These are phyloP conservation scores for Indicator maculatus DNA, from an alignment of 2,113 vertebrate genomes.

Conservation along the genomic window DNA sequence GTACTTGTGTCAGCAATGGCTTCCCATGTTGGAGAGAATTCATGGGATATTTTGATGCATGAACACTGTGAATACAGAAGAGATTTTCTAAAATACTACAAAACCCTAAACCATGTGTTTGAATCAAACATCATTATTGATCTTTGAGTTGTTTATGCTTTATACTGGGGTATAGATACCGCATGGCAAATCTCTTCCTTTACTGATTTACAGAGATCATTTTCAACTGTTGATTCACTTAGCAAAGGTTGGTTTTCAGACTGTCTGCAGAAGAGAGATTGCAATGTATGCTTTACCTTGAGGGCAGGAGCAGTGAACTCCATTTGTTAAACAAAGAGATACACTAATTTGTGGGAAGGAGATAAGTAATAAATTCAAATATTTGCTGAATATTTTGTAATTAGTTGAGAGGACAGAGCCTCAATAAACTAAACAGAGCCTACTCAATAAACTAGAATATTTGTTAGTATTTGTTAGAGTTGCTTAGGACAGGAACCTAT, in stretches of 20 bases:
- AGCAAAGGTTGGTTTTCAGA: neutral
- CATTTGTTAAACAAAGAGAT: slow-evolving; percentile 68
- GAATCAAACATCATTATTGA: neutral
- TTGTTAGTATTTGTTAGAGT: neutral
- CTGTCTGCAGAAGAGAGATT: slow-evolving; percentile 47
- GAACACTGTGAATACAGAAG: neutral
- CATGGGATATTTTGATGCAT: neutral
- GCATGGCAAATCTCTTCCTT: neutral
- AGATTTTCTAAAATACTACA: neutral
- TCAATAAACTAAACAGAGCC: slow-evolving; percentile 37
- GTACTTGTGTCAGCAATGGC: neutral
- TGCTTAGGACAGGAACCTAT: neutral
- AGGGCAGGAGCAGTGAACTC: slow-evolving; percentile 72
- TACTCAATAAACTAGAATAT: slow-evolving; percentile 2
- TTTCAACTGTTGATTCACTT: slow-evolving; percentile 26
- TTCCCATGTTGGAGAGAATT: neutral
- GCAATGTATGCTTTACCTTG: slow-evolving; percentile 75
- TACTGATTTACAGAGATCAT: slow-evolving; percentile 29
- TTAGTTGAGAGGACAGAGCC: slow-evolving; percentile 50
- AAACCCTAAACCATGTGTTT: neutral
- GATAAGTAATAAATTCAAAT: slow-evolving; percentile 74
- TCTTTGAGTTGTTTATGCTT: neutral
- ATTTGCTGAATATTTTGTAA: slow-evolving; percentile 80
- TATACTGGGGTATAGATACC: neutral
- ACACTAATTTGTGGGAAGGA: slow-evolving; percentile 59